Evolutionary conservation across 1,140 invertebrate species (phyloP).

Genomic region (Bombus superbus): DNA sequence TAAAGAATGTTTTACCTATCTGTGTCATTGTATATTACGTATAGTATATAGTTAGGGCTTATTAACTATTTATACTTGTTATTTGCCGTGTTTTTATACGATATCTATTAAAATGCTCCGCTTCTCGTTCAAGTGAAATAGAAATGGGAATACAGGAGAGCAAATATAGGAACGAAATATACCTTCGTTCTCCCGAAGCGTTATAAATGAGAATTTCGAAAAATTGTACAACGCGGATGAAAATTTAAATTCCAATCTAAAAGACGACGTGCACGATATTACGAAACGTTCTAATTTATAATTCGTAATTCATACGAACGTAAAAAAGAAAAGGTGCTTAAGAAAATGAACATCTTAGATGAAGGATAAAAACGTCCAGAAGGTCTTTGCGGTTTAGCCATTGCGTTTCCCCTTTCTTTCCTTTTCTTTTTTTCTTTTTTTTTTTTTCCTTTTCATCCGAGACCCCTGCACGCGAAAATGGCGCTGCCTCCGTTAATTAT

Average conservation of each 20-base stretch:
- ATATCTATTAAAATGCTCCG: too few species aligned
- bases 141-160: too few species aligned
- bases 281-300: too few species aligned
- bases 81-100: too few species aligned
- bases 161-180: too few species aligned
- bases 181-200: accelerated
- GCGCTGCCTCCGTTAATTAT: constrained; percentile 1
- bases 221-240: too few species aligned
- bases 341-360: constrained; percentile 13
- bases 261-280: background rate
- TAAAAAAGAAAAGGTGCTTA: background rate
- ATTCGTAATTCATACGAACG: background rate
- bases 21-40: too few species aligned
- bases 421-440: background rate
- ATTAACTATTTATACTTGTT: too few species aligned
- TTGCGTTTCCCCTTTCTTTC: background rate
- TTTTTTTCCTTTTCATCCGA: background rate
- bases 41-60: too few species aligned
- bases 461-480: background rate
- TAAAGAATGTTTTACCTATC: too few species aligned
- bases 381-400: background rate
- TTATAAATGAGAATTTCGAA: too few species aligned
- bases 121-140: too few species aligned
- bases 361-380: background rate
- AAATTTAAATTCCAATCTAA: background rate